Evolutionary conservation across 2,113 vertebrate species (phyloP), one percentile per base, ranked within the genome.

Genomic region (Tautogolabrus adspersus): DNA sequence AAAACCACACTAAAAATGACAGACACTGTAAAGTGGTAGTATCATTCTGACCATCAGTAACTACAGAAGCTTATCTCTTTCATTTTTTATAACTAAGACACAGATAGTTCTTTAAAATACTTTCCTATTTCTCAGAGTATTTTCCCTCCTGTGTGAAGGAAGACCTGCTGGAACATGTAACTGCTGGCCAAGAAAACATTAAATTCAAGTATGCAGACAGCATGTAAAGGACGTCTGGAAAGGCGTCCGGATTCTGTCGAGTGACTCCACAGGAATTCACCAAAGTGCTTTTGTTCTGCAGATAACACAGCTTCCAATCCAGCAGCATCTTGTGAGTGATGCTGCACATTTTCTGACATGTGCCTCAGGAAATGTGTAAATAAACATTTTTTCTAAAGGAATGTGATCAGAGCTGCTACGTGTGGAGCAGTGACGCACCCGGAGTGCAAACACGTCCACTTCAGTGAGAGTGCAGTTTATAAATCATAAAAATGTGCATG

Each of bases 241-340:
- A 56, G 34, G 10, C 11, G 1, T 3, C 64, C 18, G 1, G 11
- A 23, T 3, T 66, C 52, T 46, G 66, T 58, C 10, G 9, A 59
- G 21, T 2, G 49, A 57, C 70, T 78, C 38, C 58, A 72, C 75
- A 73, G 79, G 66, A 61, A 75, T 0, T n/a, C 64, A 34, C 68
- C 82, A 68, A 84, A 82, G 78, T 67, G 84, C 78, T 55, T 30
- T 16, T 75, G 16, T 72, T 49, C 15, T 49, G 15, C 15, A 15
- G 13, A 12, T 18, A 19, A 19, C 15, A 49, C 3, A 8, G 47
- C 30, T 34, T 34, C 30, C 3, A 4, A 6, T 34, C 30, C 30
- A 6, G 30, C 30, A 34, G 30, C 30, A 34, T 34, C 6, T 34
- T 5, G 30, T 34, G 26, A 26, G 26, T 26, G 30, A 34, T 6